Evolutionary conservation across 2,113 vertebrate species (phyloP).

Genomic region (Halcyon senegalensis): DNA sequence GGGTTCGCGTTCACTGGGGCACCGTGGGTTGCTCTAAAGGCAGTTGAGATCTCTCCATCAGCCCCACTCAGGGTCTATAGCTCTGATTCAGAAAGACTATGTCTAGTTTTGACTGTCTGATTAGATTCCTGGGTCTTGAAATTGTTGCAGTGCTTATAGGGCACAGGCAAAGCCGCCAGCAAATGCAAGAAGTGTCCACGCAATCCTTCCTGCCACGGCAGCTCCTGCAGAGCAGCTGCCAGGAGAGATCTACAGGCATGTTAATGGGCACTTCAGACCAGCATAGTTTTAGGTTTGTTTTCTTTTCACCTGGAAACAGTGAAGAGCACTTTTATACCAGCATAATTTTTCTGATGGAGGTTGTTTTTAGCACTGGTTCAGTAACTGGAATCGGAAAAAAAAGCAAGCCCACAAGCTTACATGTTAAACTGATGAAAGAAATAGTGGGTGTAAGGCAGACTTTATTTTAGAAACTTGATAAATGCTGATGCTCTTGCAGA

Average conservation of each 20-base stretch:
- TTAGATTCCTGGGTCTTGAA: not conserved
- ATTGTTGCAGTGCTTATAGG: not conserved
- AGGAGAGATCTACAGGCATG: not conserved
- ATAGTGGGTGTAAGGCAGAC: not conserved
- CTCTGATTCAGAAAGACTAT: not conserved
- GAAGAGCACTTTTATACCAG: not conserved
- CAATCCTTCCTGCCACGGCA: accelerated
- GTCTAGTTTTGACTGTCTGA: not conserved
- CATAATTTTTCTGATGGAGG: not conserved
- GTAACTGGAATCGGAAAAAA: not conserved
- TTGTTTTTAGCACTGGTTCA: not conserved
- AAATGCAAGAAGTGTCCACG: not conserved
- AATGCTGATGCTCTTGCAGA: not conserved
- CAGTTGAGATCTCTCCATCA: not conserved
- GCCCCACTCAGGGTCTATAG: not conserved
- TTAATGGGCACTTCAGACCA: not conserved
- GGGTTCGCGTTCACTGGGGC: not conserved
- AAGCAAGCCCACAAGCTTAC: not conserved
- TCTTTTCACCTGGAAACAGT: not conserved
- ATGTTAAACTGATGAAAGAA: not conserved
- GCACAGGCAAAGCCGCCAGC: too few species aligned
- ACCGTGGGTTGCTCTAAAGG: not conserved
- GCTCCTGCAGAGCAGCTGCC: not conserved
- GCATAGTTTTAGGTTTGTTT: not conserved
- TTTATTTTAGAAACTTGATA: not conserved